Evolutionary conservation across 1,140 invertebrate species (phyloP), one percentile per base, ranked within the genome.

Genomic region (Charaxes varanes): DNA sequence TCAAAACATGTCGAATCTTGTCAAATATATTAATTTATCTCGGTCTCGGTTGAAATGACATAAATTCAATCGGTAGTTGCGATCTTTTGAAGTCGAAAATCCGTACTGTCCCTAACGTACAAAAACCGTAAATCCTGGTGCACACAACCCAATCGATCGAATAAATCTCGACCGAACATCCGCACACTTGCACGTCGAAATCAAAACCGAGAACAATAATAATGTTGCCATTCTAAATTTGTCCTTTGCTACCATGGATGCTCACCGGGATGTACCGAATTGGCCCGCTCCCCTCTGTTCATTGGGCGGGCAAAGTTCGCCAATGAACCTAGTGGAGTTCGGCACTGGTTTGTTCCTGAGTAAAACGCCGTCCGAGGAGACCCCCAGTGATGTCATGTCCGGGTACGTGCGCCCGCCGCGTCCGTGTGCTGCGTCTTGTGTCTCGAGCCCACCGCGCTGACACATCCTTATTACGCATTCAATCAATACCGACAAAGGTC

Each of bases 271-370:
- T 53, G 42, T 53, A 60, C 54, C 43, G 44, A 58, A 49, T 50
- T 46, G 31, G 32, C 21, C 41, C 21, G 55, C 52, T 55, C 57
- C 53, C 38, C 68, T 64, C 36, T 49, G 53, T 70, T 70, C 59
- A 62, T 65, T 71, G 60, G 44, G 17, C 33, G 60, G 44, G 17
- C 33, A 33, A 48, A 94, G 93, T 86, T 94, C 93, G 61, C 93
- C 93, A 66, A 94, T 94, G 86, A 93, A 94, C 88, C 88, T 94
- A 88, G 93, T 94, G 77, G 92, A 94, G 87, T 91, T 94, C 86
- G 92, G 93, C 80, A 92, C 92, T 62, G 92, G 92, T 83, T 87
- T 93, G 68, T 93, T 93, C 87, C 85, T 89, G 69, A 92, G 88
- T 87, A 94, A 94, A 88, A 94, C 92, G 53, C 92, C 93, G 60